Base-by-base conservation (phyloP, 2,113 vertebrate species). In the Lamprotornis superbus region DNA sequence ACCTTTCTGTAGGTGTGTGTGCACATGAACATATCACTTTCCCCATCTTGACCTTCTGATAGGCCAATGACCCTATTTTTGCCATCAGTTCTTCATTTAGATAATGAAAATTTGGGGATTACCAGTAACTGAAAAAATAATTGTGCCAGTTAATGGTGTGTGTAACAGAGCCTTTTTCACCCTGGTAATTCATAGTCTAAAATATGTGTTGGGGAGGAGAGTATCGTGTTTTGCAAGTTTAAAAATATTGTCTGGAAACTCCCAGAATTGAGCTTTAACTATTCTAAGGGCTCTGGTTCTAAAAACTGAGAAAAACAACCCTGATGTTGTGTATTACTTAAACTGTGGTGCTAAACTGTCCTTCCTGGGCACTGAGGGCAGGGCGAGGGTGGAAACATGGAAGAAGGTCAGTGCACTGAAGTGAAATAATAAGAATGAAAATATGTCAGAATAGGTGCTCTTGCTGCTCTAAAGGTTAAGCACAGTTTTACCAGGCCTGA, bases 21-120 rank as follows among this genome's bases (percentile, higher is more conserved):
- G 4, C n/a, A n/a, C 20, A 5, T 2, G 21, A 55, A 61, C 4
- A 0, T 49, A 71, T 87, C n/a, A 0, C 59, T 74, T 87, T 95
- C 84, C 49, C 6, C 50, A 7, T 15, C 60, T 10, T 35, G 19
- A 81, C 64, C 64, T 91, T 65, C n/a, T 65, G 30, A 70, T 49
- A 82, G 67, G 18, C 28, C 53, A 37, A 9, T 20, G 31, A 44
- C 21, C 17, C 18, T 74, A 56, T 70, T 76, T 82, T 42, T 81
- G n/a, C 57, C 24, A 35, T 89, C 11, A 3, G 11, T 53, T 80
- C 79, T 68, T 93, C 47, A 39, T 67, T 79, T 81, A 81, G 60
- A 1, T 89, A 57, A 65, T 5, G 6, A 82, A 69, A 59, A 59
- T 71, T 94, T 70, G 97, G 97, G 97, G 95, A 96, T 97, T 97